These are phyloP conservation scores for Meloidogyne chitwoodi DNA, from an alignment of 1,140 invertebrate genomes.

Conservation along the genomic window DNA sequence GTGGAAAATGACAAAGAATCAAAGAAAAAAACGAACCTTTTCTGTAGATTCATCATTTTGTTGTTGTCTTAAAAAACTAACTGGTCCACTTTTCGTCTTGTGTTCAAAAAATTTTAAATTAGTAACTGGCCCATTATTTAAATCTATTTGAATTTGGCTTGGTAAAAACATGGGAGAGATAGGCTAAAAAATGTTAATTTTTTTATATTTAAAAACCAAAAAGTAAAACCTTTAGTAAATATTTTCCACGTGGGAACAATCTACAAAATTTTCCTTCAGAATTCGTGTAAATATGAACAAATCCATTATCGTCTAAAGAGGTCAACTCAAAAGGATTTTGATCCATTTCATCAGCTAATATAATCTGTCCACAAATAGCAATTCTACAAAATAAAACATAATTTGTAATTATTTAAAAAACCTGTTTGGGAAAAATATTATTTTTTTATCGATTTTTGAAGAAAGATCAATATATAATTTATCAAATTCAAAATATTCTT, in stretches of 20 bases:
- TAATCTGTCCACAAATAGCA: constrained; percentile 27
- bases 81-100: too few relatives aligned
- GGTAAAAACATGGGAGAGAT: constrained; percentile 7
- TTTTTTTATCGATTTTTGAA: neutral
- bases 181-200: neutral
- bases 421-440: neutral
- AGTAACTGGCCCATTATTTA: constrained; percentile 1
- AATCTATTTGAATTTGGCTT: neutral
- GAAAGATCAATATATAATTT: neutral
- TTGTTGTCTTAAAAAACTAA: too few relatives aligned
- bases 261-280: constrained; percentile 7
- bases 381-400: constrained; percentile 19
- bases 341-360: neutral
- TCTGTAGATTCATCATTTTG: too few relatives aligned
- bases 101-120: constrained; percentile 24
- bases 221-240: neutral
- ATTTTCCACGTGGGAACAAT: constrained; percentile 15
- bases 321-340: neutral
- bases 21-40: too few relatives aligned
- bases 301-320: neutral
- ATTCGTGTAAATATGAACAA: neutral
- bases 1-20: too few relatives aligned
- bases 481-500: constrained; percentile 20
- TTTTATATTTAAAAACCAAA: neutral
- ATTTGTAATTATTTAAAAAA: neutral